Conservation (phyloP, 2,888 invertebrate genomes). For the Platycnemis pennipes region DNA sequence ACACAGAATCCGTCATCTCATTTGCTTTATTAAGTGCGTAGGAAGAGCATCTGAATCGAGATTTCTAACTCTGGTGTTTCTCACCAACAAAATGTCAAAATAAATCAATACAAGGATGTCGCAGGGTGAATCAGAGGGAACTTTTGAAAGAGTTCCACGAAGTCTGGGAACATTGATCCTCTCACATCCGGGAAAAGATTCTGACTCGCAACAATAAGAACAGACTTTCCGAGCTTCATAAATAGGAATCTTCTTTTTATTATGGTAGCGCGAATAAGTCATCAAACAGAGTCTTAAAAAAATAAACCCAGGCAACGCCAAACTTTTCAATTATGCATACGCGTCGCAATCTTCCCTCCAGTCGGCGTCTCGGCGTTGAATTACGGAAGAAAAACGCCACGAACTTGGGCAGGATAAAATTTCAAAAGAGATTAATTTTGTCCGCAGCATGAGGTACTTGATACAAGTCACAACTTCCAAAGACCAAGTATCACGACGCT, state of each 20-base stretch:
- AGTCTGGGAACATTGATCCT: neutral
- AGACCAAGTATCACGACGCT: neutral
- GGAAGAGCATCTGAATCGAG: too few relatives aligned
- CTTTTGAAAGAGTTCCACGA: neutral
- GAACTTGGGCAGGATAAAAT: neutral
- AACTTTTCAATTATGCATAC: neutral
- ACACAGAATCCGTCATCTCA: too few relatives aligned
- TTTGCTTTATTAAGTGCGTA: too few relatives aligned
- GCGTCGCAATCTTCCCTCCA: conserved; percentile 3
- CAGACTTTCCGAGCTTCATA: neutral
- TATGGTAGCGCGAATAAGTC: neutral
- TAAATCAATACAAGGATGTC: neutral
- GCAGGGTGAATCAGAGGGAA: neutral
- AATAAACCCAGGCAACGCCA: neutral
- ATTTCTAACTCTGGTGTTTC: neutral
- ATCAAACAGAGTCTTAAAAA: neutral
- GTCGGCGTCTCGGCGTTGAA: neutral
- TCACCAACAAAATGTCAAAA: neutral
- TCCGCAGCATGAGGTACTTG: neutral
- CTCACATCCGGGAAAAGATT: neutral
- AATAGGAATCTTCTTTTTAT: neutral
- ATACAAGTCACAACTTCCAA: neutral
- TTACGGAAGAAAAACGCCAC: neutral
- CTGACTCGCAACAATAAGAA: neutral
- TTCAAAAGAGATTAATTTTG: neutral